These are phyloP conservation scores for Schrankia costaestrigalis DNA, from an alignment of 2,888 invertebrate species.

Conservation along the genomic window DNA sequence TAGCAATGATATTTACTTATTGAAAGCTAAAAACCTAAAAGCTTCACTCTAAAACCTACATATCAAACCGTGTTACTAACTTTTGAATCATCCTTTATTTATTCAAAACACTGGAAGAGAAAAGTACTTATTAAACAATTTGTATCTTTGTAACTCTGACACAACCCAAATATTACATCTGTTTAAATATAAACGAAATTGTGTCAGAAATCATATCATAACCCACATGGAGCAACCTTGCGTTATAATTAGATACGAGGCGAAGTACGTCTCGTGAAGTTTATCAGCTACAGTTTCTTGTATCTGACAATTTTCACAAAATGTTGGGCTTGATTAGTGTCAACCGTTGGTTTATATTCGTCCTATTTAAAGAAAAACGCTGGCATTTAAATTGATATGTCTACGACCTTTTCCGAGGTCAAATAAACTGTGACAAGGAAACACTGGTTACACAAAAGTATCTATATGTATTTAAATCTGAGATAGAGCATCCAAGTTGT, in stretches of 20 bases:
- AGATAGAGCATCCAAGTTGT: no score
- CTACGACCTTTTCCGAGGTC: constrained; percentile 24
- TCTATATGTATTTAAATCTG: no score
- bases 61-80: no score
- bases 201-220: constrained; percentile 70
- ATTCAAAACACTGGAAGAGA: no score
- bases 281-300: constrained; percentile 17
- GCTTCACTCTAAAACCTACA: no score
- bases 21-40: no score
- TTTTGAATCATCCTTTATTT: no score
- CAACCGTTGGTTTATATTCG: constrained; percentile 10
- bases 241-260: constrained; percentile 56
- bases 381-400: constrained; percentile 19
- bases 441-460: no score
- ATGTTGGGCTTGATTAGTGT: constrained; percentile 17
- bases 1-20: no score
- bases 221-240: constrained; percentile 63
- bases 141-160: constrained; percentile 11
- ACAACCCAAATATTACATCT: constrained; percentile 47
- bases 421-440: constrained; percentile 10
- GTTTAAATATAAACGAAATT: constrained; percentile 53
- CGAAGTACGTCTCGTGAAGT: constrained; percentile 24
- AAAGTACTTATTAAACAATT: no score
- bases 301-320: constrained; percentile 16
- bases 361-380: constrained; percentile 14